Evolutionary conservation across 2,113 vertebrate species (phyloP).

Genomic region (Misgurnus mizolepis): DNA sequence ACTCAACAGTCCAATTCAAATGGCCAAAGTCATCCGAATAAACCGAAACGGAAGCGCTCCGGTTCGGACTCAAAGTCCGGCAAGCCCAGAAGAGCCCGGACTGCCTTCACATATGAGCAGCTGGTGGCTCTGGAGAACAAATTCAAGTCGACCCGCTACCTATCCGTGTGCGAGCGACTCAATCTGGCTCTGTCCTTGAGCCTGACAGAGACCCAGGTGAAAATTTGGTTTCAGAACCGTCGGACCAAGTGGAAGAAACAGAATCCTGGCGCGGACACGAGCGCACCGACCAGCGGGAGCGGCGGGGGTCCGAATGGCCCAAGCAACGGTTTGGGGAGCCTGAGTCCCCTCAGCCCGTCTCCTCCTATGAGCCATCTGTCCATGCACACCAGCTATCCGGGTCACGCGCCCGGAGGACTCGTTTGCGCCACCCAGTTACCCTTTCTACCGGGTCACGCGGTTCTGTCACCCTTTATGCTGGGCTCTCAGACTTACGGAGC

Average conservation of each 20-base stretch:
- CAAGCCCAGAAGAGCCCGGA: conserved; percentile 89
- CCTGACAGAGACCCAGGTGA: conserved; percentile 91
- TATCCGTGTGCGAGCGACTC: conserved; percentile 91
- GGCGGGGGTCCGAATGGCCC: conserved; percentile 65
- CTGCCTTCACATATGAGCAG: conserved; percentile 95
- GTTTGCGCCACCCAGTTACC: conserved; percentile 90
- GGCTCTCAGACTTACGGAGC: conserved; percentile 93
- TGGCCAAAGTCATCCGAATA: conserved; percentile 65
- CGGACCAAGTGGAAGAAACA: conserved; percentile 97
- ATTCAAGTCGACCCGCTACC: conserved; percentile 92
- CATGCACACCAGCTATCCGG: conserved; percentile 84
- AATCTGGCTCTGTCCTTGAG: conserved; percentile 90
- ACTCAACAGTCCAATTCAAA: conserved; percentile 49
- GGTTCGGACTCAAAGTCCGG: conserved; percentile 93
- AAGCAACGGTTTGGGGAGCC: conserved; percentile 67
- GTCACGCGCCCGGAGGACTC: conserved; percentile 84
- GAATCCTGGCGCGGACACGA: conserved; percentile 92
- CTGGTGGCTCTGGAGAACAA: conserved; percentile 95
- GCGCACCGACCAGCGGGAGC: conserved; percentile 79
- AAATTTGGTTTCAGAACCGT: conserved; percentile 95
- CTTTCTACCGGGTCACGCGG: conserved; percentile 88
- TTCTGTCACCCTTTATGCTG: conserved; percentile 94
- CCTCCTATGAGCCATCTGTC: conserved; percentile 80
- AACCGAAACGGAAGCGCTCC: conserved; percentile 88
- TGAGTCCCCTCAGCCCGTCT: conserved; percentile 81